Conservation (phyloP, 1,140 invertebrate species). For the Araneus ventricosus region DNA sequence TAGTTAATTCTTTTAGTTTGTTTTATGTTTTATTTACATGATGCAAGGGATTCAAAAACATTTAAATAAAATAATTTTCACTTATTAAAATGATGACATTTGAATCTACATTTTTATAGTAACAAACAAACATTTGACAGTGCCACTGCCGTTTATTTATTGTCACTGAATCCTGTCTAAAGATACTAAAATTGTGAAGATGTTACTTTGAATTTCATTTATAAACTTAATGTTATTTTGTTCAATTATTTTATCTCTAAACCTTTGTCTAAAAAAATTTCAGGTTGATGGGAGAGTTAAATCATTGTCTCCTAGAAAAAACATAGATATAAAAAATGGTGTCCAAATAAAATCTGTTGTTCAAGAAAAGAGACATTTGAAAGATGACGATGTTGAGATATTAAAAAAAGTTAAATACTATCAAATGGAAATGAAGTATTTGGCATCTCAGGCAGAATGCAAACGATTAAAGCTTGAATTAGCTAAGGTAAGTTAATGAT, state of each 20-base stretch:
- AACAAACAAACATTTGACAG: too few species aligned
- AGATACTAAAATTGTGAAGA: too few species aligned
- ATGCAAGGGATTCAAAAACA: too few species aligned
- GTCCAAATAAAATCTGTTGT: constrained; percentile 49
- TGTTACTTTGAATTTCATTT: too few species aligned
- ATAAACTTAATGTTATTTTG: neutral
- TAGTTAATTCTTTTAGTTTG: too few species aligned
- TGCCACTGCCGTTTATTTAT: too few species aligned
- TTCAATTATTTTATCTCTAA: neutral
- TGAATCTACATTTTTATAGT: too few species aligned
- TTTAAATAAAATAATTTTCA: too few species aligned
- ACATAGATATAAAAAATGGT: neutral
- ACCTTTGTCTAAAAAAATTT: neutral
- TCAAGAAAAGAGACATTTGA: constrained; percentile 42
- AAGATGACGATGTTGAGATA: constrained; percentile 54
- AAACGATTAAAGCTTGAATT: constrained; percentile 62
- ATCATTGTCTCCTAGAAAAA: neutral
- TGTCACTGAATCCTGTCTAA: too few species aligned
- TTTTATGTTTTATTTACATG: too few species aligned
- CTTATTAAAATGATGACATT: too few species aligned
- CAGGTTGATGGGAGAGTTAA: neutral
- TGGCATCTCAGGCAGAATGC: constrained; percentile 41
- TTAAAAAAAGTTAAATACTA: constrained; percentile 66
- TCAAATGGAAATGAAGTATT: constrained; percentile 65
- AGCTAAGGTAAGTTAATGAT: constrained; percentile 49